Base-by-base conservation (phyloP, 2,888 invertebrate genomes). In the Pinctada fucata region DNA sequence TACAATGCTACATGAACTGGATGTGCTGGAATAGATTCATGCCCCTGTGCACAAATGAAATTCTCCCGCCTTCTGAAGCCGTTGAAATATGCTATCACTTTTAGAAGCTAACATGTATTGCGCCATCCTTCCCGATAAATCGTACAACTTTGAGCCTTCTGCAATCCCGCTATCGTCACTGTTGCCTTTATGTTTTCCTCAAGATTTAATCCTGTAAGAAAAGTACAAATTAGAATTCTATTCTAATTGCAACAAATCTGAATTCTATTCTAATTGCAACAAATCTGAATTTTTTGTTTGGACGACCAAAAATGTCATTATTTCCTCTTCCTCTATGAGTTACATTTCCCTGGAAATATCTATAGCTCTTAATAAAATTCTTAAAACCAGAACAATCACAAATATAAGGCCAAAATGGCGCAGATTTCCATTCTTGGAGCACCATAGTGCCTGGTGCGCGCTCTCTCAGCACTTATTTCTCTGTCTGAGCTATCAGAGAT, bases 1-100 rank as follows among this genome's bases (percentile, higher is more conserved):
- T 78, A 80, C 72, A 80, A 76, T 13, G 82, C 75, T 13, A 80
- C 76, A 16, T 71, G 63, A 13, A 79, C 52, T 2, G 75, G 76
- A 52, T 48, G 45, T 8, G 79, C 82, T 66, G 82, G 80, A 3
- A 76, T 31, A 13, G 70, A 48, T 47, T n/a, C 2, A 48, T 52
- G 75, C 16, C 71, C 72, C 6, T 74, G 72, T 48, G 16, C 63
- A 8, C 48, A 45, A 69, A 72, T 74, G 16, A 72, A 80, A 6
- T 8, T 10, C 31, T 72, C 66, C 76, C 79, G 80, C 16, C 66
- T 52, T 31, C 66, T 65, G 69, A 73, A 80, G n/a, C 65, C 16
- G 10, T 66, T 50, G 48, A 69, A 66, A 68, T 82, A 80, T 82
- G 63, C 47, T 75, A 58, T 72, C 78, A 67, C 77, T 72, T 31